phyloP scores from a whole-genome alignment of 2,113 vertebrate species.

The Cranoglanis bouderius region DNA sequence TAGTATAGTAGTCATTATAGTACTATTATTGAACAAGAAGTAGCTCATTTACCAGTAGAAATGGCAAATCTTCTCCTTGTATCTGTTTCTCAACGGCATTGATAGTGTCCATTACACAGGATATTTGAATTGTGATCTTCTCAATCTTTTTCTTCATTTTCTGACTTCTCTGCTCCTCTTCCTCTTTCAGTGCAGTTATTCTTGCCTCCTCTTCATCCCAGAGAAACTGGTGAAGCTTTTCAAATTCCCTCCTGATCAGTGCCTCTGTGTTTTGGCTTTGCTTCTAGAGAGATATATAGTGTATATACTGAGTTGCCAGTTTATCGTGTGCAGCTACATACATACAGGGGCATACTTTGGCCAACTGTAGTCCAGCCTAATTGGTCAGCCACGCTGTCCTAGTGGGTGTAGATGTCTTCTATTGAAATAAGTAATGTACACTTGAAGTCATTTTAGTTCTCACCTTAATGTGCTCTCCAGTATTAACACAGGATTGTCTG shows the following conservation, averaged over 20 bases:
- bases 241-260: slow-evolving; percentile 42
- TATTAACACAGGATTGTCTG: slow-evolving; percentile 42
- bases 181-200: slow-evolving; percentile 35
- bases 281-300: slow-evolving; percentile 20
- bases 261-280: slow-evolving; percentile 46
- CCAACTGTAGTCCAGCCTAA: background rate
- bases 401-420: background rate
- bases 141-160: slow-evolving; percentile 45
- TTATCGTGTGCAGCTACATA: background rate
- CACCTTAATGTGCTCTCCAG: slow-evolving; percentile 38
- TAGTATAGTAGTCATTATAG: background rate
- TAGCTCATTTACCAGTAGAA: slow-evolving; percentile 45
- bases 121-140: slow-evolving; percentile 46
- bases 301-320: background rate
- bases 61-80: slow-evolving; percentile 25
- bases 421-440: too few relatives aligned
- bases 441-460: background rate
- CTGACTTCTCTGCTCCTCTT: slow-evolving; percentile 48
- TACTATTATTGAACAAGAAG: background rate
- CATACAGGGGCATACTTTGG: background rate
- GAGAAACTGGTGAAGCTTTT: slow-evolving; percentile 54
- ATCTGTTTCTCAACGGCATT: slow-evolving; percentile 40
- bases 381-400: background rate
- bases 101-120: slow-evolving; percentile 35
- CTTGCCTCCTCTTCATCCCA: slow-evolving; percentile 46